Evolutionary conservation across 2,113 vertebrate genomes (phyloP).

Genomic region (Caranx ignobilis): DNA sequence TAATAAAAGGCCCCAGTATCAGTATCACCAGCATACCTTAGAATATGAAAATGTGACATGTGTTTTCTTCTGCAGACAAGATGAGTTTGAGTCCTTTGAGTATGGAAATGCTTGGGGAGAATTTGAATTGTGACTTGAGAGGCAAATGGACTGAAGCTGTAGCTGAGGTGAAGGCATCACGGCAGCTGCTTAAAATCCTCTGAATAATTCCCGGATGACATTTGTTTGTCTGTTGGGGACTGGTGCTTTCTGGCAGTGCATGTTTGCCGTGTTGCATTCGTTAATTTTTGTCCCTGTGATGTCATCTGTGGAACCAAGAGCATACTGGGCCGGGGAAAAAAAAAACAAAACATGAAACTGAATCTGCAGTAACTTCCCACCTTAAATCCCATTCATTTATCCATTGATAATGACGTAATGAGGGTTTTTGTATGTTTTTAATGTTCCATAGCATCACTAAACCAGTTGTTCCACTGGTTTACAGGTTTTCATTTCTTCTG

Average conservation of each 20-base stretch:
- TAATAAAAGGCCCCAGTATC: not conserved
- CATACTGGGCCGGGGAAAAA: too few species aligned
- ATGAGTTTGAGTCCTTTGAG: constrained; percentile 29
- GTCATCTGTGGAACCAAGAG: not conserved
- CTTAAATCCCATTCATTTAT: too few species aligned
- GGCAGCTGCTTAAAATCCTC: not conserved
- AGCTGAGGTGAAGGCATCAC: not conserved
- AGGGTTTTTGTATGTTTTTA: too few species aligned
- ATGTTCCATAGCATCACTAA: too few species aligned
- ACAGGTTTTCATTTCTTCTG: not conserved
- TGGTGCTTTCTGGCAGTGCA: not conserved
- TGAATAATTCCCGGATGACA: not conserved
- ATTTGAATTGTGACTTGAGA: constrained; percentile 59
- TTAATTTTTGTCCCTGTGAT: not conserved
- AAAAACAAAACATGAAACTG: too few species aligned
- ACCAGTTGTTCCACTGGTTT: not conserved
- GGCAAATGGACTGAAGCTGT: constrained; percentile 36
- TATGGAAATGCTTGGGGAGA: constrained; percentile 50
- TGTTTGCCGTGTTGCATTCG: not conserved
- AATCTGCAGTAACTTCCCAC: too few species aligned
- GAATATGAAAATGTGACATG: not conserved
- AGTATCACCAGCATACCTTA: not conserved
- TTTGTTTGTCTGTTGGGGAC: not conserved
- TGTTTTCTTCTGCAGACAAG: not conserved
- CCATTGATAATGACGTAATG: too few species aligned